Conservation (phyloP, 2,888 invertebrate species). For the Lumbricus terrestris region DNA sequence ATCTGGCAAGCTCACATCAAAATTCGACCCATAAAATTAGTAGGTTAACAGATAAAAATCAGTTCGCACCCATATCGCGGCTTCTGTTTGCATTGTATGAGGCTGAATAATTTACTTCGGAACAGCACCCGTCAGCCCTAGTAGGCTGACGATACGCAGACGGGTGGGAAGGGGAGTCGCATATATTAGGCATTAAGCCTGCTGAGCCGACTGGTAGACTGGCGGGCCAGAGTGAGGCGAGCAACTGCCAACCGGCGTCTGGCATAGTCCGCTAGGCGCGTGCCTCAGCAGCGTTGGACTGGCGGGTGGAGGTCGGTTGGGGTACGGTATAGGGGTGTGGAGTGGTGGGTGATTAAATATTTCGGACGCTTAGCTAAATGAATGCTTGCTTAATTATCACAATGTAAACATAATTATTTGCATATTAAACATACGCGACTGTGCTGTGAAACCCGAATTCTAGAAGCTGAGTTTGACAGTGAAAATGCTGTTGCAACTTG, state of each 20-base stretch:
- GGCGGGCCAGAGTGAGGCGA: neutral
- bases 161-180: neutral
- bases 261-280: neutral
- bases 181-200: slow-evolving; percentile 3
- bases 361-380: neutral
- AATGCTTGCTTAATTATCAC: neutral
- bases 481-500: neutral
- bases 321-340: neutral
- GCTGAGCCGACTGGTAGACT: neutral
- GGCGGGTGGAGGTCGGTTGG: neutral
- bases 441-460: neutral
- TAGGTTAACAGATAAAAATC: neutral
- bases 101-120: neutral
- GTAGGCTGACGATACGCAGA: neutral
- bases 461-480: neutral
- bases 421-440: neutral
- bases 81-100: neutral
- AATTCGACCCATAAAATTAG: neutral
- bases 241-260: neutral
- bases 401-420: neutral
- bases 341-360: neutral
- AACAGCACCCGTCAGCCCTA: neutral
- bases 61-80: neutral
- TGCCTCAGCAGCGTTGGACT: neutral
- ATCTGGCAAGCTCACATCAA: neutral